Conservation (phyloP, 2,888 invertebrate species). For the Drosophila percnosoma region DNA sequence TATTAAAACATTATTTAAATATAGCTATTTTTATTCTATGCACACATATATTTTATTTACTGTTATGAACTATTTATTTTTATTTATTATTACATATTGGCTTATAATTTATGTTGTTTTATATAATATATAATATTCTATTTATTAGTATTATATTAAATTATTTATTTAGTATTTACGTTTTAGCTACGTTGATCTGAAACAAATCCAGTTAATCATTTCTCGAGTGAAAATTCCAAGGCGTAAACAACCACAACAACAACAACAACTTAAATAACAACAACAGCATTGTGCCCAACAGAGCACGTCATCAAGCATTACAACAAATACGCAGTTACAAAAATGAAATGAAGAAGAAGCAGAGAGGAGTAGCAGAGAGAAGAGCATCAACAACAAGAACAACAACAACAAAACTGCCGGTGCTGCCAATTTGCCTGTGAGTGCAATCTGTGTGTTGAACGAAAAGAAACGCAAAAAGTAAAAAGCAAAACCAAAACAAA, state of each 20-base stretch:
- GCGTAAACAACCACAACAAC: constrained; percentile 33
- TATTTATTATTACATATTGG: not conserved
- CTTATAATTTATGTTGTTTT: not conserved
- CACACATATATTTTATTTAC: not conserved
- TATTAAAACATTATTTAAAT: not conserved
- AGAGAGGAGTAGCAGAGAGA: not conserved
- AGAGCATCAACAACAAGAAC: constrained; percentile 27
- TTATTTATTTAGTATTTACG: not conserved
- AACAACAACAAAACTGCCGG: constrained; percentile 21
- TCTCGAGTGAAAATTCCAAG: constrained; percentile 68
- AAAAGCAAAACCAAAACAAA: constrained; percentile 75
- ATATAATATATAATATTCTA: not conserved
- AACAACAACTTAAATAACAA: constrained; percentile 22
- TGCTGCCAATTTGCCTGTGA: constrained; percentile 43
- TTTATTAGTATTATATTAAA: not conserved
- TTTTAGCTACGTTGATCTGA: constrained; percentile 63
- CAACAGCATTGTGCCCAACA: constrained; percentile 46
- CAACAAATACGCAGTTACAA: constrained; percentile 79
- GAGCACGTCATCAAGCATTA: constrained; percentile 70
- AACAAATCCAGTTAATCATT: constrained; percentile 75
- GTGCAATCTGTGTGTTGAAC: constrained; percentile 68
- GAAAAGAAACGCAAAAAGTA: constrained; percentile 63
- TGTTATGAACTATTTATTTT: not conserved
- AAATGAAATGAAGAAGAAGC: constrained; percentile 17
- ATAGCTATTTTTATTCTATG: not conserved